Base-by-base conservation (phyloP, 2,113 vertebrate species). In the Pelecanus crispus region DNA sequence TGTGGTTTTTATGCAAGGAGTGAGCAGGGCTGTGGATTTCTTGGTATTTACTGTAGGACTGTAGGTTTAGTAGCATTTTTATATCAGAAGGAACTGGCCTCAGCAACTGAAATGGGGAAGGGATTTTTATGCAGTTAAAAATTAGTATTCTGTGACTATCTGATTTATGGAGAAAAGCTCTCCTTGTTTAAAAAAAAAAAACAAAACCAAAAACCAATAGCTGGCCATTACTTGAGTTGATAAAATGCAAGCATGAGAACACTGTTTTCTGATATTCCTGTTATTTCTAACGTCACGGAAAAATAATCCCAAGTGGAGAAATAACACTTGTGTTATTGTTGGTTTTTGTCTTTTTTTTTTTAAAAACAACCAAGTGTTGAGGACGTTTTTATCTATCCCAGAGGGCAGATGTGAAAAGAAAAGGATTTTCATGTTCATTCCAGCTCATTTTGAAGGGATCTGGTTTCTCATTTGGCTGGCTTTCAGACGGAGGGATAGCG, bases 361-460 rank as follows among this genome's bases (percentile, higher is more conserved):
- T 86, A 65, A 40, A 5, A 84, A 52, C 73, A 65, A 10, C 53
- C 70, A 66, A 92, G 71, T 66, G 79, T 81, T 78, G 87, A 86
- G 89, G 88, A 92, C 4, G 1, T 92, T 95, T 97, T 95, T 92
- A 91, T 96, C 87, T 77, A 18, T 95, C 96, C 91, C 91, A 36
- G 85, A 93, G 84, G 94, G 91, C 87, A 77, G 72, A 88, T 17
- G 67, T 88, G 93, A 82, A 93, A 96, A 92, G 91, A 90, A 88
- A 94, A 93, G 91, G 94, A 95, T 97, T 96, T 96, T 95, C 81
- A 1, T 93, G 94, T 92, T 95, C 81, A 88, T 91, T 95, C 92
- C 93, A 94, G 81, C 95, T 97, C 89, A 95, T 97, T 96, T 95
- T 93, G 94, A 93, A 95, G 71, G 91, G 95, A 95, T 97, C 95